Evolutionary conservation across 2,888 invertebrate species (phyloP).

Genomic region (Carabus problematicus): DNA sequence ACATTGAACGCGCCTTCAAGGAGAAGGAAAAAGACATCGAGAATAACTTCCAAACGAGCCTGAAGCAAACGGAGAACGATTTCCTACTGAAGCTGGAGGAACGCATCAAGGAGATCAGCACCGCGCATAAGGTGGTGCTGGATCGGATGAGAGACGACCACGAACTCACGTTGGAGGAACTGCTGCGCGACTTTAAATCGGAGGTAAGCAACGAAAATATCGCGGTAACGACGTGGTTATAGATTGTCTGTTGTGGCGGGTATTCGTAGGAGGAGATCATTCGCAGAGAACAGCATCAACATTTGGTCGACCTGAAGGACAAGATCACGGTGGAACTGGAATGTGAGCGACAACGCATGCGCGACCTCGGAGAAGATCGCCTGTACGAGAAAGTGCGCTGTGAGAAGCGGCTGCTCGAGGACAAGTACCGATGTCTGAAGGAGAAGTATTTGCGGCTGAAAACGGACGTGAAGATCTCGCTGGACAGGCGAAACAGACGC

Average conservation of each 20-base stretch:
- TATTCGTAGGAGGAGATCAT: conserved; percentile 76
- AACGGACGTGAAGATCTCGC: conserved; percentile 78
- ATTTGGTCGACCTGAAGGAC: conserved; percentile 69
- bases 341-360: conserved; percentile 53
- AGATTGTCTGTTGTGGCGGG: too few species aligned
- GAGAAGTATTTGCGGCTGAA: conserved; percentile 83
- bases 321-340: conserved; percentile 65
- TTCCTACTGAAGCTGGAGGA: conserved; percentile 60
- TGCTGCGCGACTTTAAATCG: conserved; percentile 69
- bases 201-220: conserved; percentile 62
- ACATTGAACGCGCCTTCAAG: conserved; percentile 47
- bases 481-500: conserved; percentile 75
- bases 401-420: conserved; percentile 74
- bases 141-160: conserved; percentile 67
- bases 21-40: conserved; percentile 58
- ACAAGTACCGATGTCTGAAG: conserved; percentile 81
- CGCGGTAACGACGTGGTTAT: too few species aligned
- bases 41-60: conserved; percentile 60
- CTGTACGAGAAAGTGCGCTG: conserved; percentile 71
- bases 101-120: conserved; percentile 62
- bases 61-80: conserved; percentile 64
- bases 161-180: conserved; percentile 65
- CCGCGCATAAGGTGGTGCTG: conserved; percentile 64
- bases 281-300: conserved; percentile 71
- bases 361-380: conserved; percentile 59